These are phyloP conservation scores for Loxodonta africana DNA, from an alignment of 2,113 vertebrate genomes.

Conservation along the genomic window DNA sequence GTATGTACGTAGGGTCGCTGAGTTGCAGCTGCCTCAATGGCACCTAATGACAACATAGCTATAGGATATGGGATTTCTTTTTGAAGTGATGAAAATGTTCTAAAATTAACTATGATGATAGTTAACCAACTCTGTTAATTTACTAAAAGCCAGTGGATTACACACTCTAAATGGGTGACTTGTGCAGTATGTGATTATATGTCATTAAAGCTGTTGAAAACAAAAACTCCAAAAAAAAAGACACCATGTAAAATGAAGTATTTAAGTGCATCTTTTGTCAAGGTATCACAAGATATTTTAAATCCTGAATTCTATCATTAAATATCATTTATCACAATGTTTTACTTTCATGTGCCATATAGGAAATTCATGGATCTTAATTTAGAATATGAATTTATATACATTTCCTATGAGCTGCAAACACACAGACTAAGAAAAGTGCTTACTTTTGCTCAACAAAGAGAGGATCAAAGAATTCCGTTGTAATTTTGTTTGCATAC, in stretches of 20 bases:
- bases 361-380: neutral
- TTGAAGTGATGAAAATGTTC: neutral
- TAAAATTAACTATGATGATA: neutral
- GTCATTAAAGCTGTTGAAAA: neutral
- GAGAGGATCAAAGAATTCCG: slow-evolving; percentile 94
- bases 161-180: neutral
- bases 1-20: no score
- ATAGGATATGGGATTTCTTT: neutral
- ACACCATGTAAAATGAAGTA: neutral
- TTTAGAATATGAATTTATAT: neutral
- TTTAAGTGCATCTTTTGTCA: neutral
- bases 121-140: neutral
- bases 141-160: neutral
- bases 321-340: neutral
- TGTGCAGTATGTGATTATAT: neutral
- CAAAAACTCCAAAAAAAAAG: neutral
- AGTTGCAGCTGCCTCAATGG: no score
- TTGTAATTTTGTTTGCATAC: slow-evolving; percentile 94
- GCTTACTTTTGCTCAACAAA: slow-evolving; percentile 96
- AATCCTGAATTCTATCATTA: neutral
- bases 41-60: neutral
- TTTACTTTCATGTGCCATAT: neutral
- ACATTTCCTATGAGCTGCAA: slow-evolving; percentile 47
- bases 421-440: slow-evolving; percentile 66
- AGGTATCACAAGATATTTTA: neutral